Evolutionary conservation across 2,797 vertebrate species (phyloP).

Genomic region (Meda fulgida): DNA sequence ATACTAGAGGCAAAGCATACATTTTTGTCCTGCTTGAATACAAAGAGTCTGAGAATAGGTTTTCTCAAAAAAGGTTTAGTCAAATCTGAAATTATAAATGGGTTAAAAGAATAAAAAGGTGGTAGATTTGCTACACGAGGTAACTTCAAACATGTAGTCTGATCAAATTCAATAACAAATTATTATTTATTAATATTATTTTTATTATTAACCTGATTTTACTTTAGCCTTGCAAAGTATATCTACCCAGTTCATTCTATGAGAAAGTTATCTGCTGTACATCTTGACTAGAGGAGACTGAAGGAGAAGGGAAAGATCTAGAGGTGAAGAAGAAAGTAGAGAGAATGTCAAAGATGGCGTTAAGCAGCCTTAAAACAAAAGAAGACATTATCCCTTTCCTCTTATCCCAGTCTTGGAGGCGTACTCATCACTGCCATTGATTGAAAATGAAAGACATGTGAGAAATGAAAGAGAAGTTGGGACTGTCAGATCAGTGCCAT

Average conservation of each 20-base stretch:
- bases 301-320: constrained; percentile 17
- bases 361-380: constrained; percentile 82
- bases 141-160: not conserved
- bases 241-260: constrained; percentile 38
- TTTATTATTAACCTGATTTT: not conserved
- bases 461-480: constrained; percentile 75
- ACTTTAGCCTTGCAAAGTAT: not conserved
- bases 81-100: constrained; percentile 7
- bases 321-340: constrained; percentile 62
- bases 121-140: not conserved
- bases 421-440: constrained; percentile 78
- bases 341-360: constrained; percentile 62
- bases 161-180: not conserved
- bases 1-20: constrained; percentile 45
- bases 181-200: not conserved
- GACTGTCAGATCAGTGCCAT: constrained; percentile 75
- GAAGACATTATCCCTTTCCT: constrained; percentile 77
- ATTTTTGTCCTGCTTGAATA: constrained; percentile 33
- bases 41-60: not conserved
- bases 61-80: constrained; percentile 4
- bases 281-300: constrained; percentile 34
- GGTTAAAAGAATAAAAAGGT: not conserved
- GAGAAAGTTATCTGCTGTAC: constrained; percentile 43
- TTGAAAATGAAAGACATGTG: constrained; percentile 83
- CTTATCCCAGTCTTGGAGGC: constrained; percentile 74